Percentiles rank a stretch among this genome's conserved stretches.
phyloP scores from a whole-genome alignment of 2,113 vertebrate genomes.

The Acrocephalus kingi region DNA sequence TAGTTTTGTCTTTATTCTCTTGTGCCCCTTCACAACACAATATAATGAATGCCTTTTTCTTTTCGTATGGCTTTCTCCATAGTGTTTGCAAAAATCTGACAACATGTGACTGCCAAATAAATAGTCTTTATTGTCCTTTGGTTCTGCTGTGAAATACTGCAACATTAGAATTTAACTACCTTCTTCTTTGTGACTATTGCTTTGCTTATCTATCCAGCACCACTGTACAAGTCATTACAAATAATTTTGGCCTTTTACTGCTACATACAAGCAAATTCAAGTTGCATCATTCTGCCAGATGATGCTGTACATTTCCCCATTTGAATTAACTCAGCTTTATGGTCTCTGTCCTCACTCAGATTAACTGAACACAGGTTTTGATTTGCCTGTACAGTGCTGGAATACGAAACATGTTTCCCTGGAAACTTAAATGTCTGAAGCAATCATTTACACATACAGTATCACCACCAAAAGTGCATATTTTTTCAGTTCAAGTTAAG shows the following conservation, averaged over 20 bases:
- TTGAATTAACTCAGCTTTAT: conserved; percentile 58
- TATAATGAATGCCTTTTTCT: background rate
- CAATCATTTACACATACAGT: conserved; percentile 56
- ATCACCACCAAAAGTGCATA: conserved; percentile 2
- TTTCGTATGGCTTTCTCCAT: background rate
- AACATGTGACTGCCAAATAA: background rate
- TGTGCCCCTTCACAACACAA: background rate
- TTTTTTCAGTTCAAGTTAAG: conserved; percentile 4
- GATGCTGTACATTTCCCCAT: conserved; percentile 19
- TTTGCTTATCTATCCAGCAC: background rate
- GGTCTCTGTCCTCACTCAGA: conserved; percentile 33
- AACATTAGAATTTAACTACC: background rate
- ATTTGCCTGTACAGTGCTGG: conserved; percentile 38
- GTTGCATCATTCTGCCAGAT: conserved; percentile 1
- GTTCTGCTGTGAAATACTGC: background rate
- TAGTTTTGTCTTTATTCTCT: background rate
- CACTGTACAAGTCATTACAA: background rate
- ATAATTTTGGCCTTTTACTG: background rate
- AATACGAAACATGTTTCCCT: conserved; percentile 65
- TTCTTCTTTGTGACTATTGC: background rate
- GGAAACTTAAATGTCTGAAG: conserved; percentile 62
- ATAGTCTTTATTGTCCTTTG: background rate
- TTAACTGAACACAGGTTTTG: conserved; percentile 32
- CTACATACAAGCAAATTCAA: background rate
- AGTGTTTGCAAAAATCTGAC: background rate